phyloP scores from a whole-genome alignment of 2,113 vertebrate genomes.

The Mohoua ochrocephala region DNA sequence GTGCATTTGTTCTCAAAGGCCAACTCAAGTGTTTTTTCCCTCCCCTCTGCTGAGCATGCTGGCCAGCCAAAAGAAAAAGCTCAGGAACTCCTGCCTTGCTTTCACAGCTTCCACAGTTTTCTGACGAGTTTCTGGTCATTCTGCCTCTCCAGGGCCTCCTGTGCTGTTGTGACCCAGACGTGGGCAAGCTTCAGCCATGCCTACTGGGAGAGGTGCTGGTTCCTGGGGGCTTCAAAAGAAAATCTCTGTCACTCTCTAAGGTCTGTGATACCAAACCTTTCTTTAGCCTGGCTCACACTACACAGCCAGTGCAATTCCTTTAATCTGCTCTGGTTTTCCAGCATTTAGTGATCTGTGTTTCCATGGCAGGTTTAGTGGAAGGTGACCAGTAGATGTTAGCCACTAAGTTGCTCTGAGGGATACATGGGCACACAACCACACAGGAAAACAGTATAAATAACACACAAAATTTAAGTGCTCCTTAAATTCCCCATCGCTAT shows the following conservation, averaged over 20 bases:
- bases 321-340: background rate
- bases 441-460: background rate
- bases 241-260: background rate
- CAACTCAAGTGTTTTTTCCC: background rate
- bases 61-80: background rate
- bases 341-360: background rate
- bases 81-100: background rate
- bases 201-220: fast-evolving
- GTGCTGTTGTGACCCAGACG: background rate
- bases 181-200: background rate
- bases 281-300: background rate
- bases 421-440: fast-evolving
- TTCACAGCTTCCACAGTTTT: background rate
- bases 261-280: background rate
- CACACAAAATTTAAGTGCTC: background rate
- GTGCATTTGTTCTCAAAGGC: background rate
- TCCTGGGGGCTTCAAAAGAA: background rate
- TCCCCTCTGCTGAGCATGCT: background rate
- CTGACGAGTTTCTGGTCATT: background rate
- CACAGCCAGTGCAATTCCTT: background rate
- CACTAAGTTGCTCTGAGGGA: background rate
- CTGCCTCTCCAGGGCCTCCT: background rate
- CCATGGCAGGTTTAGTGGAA: background rate
- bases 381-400: background rate
- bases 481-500: background rate